Base-by-base conservation (phyloP, 2,113 vertebrate genomes). In the Gobiocypris rarus region DNA sequence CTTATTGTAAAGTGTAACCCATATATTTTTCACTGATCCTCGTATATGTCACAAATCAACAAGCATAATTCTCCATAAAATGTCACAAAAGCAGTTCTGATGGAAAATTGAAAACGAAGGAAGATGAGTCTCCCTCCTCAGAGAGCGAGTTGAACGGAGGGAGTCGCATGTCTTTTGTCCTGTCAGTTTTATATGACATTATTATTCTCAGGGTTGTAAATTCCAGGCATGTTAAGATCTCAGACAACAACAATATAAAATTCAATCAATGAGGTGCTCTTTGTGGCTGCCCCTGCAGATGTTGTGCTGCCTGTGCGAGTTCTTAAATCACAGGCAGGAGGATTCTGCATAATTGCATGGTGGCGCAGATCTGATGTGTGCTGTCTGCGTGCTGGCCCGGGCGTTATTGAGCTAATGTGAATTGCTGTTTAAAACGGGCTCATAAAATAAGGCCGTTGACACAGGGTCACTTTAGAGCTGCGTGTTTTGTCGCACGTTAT, bases 171-270 rank as follows among this genome's bases (percentile, higher is more conserved):
- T 90, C 86, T 89, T 87, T 90, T 38, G 52, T 75, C 43, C 90
- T 93, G 93, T 93, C 93, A 92, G 90, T 89, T 94, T 94, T 95
- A 94, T 95, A 92, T 91, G 93, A 93, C 93, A 94, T 94, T 93
- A 94, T 95, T 95, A 94, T 94, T 94, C 93, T 89, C 87, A 7
- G 76, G 92, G 93, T 93, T 92, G 92, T 95, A 94, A 95, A 95
- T 95, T 94, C 70, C 89, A 92, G 92, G 91, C 92, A 93, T 94
- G 93, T 92, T 94, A 95, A 95, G 93, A 94, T 95, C 93, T 91
- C 91, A 86, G 89, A 94, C 93, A 93, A 90, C 93, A 93, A 91
- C 91, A 90, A 94, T 93, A 94, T 94, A 93, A 95, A 94, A 94
- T 93, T 91, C 93, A 94, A 94, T 95, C 94, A 95, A 94, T 94